These are phyloP conservation scores for Drepana falcataria DNA, from an alignment of 2,888 invertebrate genomes.

Conservation along the genomic window DNA sequence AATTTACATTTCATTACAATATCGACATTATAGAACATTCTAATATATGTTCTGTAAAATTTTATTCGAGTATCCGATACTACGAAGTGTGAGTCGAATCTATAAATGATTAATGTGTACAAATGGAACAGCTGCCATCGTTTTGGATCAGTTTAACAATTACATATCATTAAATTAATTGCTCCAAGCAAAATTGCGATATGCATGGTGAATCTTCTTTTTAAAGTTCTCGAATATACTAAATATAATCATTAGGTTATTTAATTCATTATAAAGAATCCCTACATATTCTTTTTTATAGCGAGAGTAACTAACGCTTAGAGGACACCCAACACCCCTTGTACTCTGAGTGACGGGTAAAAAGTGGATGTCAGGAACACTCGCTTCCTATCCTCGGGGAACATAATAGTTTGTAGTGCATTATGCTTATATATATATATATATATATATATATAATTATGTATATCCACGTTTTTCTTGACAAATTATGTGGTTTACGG, in stretches of 20 bases:
- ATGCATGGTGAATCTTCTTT: too few species aligned
- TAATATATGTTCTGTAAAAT: slow-evolving; percentile 33
- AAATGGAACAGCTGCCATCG: slow-evolving; percentile 23
- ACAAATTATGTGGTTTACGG: too few species aligned
- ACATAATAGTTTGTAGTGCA: neutral
- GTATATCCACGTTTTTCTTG: too few species aligned
- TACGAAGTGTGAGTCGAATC: slow-evolving; percentile 24
- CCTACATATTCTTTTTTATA: neutral
- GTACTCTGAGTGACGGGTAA: neutral
- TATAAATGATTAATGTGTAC: slow-evolving; percentile 37
- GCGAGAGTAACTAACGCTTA: neutral
- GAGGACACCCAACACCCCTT: neutral
- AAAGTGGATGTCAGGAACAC: neutral
- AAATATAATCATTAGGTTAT: too few species aligned
- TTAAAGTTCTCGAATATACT: too few species aligned
- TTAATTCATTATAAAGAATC: too few species aligned
- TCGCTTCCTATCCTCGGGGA: neutral
- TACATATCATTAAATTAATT: slow-evolving; percentile 30
- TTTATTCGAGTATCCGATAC: slow-evolving; percentile 26
- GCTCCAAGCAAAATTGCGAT: slow-evolving; percentile 7
- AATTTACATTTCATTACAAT: slow-evolving; percentile 50
- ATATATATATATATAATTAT: too few species aligned
- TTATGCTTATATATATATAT: too few species aligned
- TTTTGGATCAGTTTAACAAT: slow-evolving; percentile 28
- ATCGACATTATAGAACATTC: slow-evolving; percentile 30